phyloP scores from a whole-genome alignment of 2,888 invertebrate genomes.

The Dorcus parallelipipedus region DNA sequence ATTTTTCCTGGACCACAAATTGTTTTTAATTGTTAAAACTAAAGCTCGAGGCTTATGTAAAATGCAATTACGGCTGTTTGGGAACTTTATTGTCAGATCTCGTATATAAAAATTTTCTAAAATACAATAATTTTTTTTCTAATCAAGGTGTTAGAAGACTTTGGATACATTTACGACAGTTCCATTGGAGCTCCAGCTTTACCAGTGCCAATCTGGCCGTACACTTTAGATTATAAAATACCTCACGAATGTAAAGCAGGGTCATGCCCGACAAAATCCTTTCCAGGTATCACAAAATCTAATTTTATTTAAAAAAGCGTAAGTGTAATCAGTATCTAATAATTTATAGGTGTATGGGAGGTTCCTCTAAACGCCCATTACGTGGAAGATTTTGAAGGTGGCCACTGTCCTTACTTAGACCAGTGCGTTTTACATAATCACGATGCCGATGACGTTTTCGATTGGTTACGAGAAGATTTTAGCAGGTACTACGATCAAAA shows the following conservation, averaged over 20 bases:
- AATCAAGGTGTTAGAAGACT: constrained; percentile 80
- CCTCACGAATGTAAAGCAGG: constrained; percentile 90
- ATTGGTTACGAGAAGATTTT: constrained; percentile 90
- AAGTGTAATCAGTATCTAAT: neutral
- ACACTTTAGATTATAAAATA: constrained; percentile 90
- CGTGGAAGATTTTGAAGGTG: constrained; percentile 84
- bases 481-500: constrained; percentile 81
- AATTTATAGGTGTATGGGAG: constrained; percentile 77
- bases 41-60: neutral
- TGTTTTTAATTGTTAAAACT: too few species aligned
- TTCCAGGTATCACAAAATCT: constrained; percentile 63
- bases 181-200: constrained; percentile 83
- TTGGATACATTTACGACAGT: constrained; percentile 90
- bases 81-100: neutral
- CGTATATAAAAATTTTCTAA: neutral
- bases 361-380: constrained; percentile 87
- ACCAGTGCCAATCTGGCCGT: constrained; percentile 85
- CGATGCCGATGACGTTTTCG: constrained; percentile 69
- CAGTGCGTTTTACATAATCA: constrained; percentile 90
- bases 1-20: too few species aligned
- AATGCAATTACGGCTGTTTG: neutral
- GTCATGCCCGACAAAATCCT: constrained; percentile 85
- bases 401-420: constrained; percentile 88
- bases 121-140: constrained; percentile 1
- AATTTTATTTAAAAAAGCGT: neutral